Percentiles rank a stretch among this genome's conserved stretches.
These are phyloP conservation scores for Mimas tiliae DNA, from an alignment of 2,888 invertebrate genomes.

Conservation along the genomic window DNA sequence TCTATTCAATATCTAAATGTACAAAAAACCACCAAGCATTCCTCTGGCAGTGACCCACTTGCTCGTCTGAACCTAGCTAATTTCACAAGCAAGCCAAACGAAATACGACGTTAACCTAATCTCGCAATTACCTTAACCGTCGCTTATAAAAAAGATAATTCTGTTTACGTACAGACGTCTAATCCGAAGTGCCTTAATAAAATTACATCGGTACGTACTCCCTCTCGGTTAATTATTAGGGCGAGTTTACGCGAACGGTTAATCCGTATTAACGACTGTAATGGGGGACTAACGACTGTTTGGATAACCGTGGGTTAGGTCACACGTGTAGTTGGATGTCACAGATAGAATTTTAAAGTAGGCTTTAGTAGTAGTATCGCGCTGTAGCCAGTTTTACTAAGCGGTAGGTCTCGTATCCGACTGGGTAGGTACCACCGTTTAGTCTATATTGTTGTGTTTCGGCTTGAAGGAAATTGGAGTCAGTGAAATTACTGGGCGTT, in stretches of 20 bases:
- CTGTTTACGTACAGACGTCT: constrained; percentile 55
- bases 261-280: constrained; percentile 55
- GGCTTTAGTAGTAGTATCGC: no score
- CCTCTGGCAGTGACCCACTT: no score
- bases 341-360: no score
- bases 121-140: constrained; percentile 2
- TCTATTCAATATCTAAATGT: no score
- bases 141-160: constrained; percentile 46
- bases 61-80: no score
- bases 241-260: constrained; percentile 46
- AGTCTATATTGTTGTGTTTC: no score
- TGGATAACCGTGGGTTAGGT: constrained; percentile 40
- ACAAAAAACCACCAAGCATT: no score
- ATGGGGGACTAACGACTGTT: constrained; percentile 48
- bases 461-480: no score
- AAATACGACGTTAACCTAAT: neutral
- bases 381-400: no score
- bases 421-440: no score
- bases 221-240: constrained; percentile 53
- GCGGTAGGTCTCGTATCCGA: no score
- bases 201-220: constrained; percentile 55
- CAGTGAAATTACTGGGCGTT: no score
- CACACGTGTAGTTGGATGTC: neutral
- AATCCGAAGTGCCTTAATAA: constrained; percentile 56
- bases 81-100: neutral